A percentile compares a stretch with the other conserved stretches of the same genome.
Conservation (phyloP, 2,113 vertebrate genomes). For the Climacteris rufus region DNA sequence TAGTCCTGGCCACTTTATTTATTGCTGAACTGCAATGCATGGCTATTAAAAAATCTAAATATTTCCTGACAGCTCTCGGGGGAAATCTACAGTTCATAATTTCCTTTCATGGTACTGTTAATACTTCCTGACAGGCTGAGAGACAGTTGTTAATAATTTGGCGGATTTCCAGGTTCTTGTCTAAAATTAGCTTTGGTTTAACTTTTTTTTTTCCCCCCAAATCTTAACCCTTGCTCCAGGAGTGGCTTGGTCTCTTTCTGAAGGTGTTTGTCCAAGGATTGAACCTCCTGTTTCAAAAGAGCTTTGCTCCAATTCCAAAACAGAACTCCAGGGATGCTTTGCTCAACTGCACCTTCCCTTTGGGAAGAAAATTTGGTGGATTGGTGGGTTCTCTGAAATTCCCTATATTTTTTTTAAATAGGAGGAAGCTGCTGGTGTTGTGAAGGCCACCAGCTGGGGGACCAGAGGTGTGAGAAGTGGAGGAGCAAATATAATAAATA, state of each 20-base stretch:
- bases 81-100: conserved; percentile 7
- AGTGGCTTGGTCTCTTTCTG: background rate
- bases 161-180: background rate
- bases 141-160: conserved; percentile 38
- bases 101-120: conserved; percentile 5
- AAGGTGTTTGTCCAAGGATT: background rate
- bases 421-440: no score
- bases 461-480: background rate
- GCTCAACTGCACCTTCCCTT: background rate
- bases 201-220: background rate
- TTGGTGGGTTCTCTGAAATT: background rate
- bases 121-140: conserved; percentile 2
- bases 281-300: background rate
- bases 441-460: background rate
- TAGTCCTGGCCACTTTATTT: background rate
- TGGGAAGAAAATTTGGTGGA: background rate
- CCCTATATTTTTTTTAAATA: no score
- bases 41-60: background rate
- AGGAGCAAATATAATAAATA: background rate
- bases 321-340: background rate
- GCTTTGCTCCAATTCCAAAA: background rate
- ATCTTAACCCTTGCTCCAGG: background rate
- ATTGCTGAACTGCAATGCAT: background rate
- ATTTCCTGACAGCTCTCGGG: background rate
- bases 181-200: background rate